Evolutionary conservation across 2,888 invertebrate genomes (phyloP).

Genomic region (Drosophila mettleri): DNA sequence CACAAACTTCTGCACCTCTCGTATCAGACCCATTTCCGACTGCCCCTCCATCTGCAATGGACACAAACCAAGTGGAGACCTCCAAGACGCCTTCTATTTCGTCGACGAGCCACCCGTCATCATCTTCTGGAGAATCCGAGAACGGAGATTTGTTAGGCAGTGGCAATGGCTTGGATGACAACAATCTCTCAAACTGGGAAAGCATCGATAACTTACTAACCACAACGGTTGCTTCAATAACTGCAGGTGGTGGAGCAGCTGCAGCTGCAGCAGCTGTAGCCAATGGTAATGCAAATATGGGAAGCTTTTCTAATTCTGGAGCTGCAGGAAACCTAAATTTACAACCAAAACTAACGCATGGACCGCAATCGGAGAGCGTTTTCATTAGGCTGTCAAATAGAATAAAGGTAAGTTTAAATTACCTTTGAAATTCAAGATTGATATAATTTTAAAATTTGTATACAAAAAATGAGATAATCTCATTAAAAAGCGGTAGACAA

Average conservation of each 20-base stretch:
- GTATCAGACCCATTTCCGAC: constrained; percentile 7
- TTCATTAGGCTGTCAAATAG: constrained; percentile 97
- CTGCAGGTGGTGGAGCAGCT: constrained; percentile 57
- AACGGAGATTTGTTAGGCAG: constrained; percentile 47
- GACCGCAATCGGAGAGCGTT: constrained; percentile 94
- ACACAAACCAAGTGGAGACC: constrained; percentile 34
- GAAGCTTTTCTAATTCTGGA: constrained; percentile 14
- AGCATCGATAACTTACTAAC: constrained; percentile 82
- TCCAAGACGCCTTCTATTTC: constrained; percentile 2
- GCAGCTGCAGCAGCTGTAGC: constrained; percentile 66
- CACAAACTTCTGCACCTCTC: constrained; percentile 24
- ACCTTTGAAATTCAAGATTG: neutral
- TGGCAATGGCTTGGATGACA: constrained; percentile 57
- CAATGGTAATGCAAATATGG: constrained; percentile 62
- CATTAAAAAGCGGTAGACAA: too few species aligned
- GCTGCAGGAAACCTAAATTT: constrained; percentile 50
- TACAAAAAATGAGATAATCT: too few species aligned
- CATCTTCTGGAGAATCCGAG: constrained; percentile 9
- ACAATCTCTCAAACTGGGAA: constrained; percentile 77
- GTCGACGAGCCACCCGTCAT: constrained; percentile 14
- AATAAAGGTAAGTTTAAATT: constrained; percentile 90
- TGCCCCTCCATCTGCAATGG: constrained; percentile 7
- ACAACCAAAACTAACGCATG: constrained; percentile 80
- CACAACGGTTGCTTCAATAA: constrained; percentile 70
- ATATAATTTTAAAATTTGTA: too few species aligned